Evolutionary conservation across 2,797 vertebrate species (phyloP).

Genomic region (Pristis pectinata): DNA sequence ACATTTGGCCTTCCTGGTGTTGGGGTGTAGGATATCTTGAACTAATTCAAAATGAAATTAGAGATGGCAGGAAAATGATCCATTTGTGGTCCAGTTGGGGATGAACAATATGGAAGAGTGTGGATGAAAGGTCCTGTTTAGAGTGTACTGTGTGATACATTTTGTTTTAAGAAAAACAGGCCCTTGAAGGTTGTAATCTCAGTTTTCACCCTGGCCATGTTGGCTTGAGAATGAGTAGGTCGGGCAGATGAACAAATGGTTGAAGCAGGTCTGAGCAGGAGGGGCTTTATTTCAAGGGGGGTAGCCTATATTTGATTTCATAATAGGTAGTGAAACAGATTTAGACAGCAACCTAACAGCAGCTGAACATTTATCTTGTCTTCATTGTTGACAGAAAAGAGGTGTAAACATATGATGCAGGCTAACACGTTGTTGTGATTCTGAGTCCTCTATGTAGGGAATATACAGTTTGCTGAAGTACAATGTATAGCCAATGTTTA

Average conservation of each 20-base stretch:
- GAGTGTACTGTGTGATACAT: neutral
- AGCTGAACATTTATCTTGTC: neutral
- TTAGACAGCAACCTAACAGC: no score
- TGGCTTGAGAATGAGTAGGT: no score
- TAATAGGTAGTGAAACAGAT: no score
- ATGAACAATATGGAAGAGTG: neutral
- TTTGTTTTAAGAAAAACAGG: neutral
- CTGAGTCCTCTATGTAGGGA: no score
- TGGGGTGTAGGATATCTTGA: neutral
- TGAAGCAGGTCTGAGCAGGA: no score
- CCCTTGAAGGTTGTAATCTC: neutral
- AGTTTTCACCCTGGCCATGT: no score
- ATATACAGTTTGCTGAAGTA: neutral
- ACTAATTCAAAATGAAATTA: neutral
- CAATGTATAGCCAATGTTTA: neutral
- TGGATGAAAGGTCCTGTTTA: neutral
- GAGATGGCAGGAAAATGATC: neutral
- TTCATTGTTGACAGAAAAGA: neutral
- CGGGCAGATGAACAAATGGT: no score
- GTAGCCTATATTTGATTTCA: no score
- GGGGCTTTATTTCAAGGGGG: no score
- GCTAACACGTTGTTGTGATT: neutral
- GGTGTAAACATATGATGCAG: neutral
- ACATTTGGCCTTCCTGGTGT: no score
- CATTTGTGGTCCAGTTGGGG: neutral